These are phyloP conservation scores for Syngnathus rostellatus DNA, from an alignment of 2,797 vertebrate genomes.

Conservation along the genomic window DNA sequence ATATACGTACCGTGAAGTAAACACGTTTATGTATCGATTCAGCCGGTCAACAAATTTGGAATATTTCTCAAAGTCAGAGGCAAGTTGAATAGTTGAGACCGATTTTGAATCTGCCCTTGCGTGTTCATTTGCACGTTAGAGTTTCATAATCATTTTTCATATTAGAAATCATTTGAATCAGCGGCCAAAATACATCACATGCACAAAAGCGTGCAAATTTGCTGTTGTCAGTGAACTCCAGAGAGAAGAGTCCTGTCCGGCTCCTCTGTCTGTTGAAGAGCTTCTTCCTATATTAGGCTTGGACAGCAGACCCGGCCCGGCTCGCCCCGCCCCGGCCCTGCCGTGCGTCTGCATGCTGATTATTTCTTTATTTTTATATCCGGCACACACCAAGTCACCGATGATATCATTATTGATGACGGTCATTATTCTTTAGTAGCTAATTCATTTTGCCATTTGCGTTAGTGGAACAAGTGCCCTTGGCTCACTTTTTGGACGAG, in stretches of 20 bases:
- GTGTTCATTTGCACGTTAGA: too few relatives aligned
- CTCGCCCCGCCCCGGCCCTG: too few relatives aligned
- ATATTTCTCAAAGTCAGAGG: too few relatives aligned
- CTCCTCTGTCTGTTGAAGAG: background rate
- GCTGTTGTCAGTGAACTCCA: background rate
- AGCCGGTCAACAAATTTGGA: too few relatives aligned
- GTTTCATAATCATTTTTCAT: too few relatives aligned
- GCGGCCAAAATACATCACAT: too few relatives aligned
- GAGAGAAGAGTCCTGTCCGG: background rate
- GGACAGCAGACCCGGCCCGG: background rate
- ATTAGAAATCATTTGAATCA: too few relatives aligned
- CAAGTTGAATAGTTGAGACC: too few relatives aligned
- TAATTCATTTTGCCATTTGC: slow-evolving; percentile 56
- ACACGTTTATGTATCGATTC: too few relatives aligned
- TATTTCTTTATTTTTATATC: slow-evolving; percentile 15
- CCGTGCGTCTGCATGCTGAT: background rate
- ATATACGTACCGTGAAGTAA: too few relatives aligned
- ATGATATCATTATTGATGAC: slow-evolving; percentile 50
- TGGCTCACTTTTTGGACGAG: slow-evolving; percentile 48
- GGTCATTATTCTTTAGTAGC: slow-evolving; percentile 35
- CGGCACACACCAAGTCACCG: slow-evolving; percentile 32
- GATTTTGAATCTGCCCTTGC: too few relatives aligned
- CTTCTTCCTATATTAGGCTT: background rate
- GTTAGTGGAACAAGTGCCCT: slow-evolving; percentile 51
- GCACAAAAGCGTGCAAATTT: too few relatives aligned